Evolutionary conservation across 2,113 vertebrate species (phyloP).

Genomic region (Crocuta crocuta): DNA sequence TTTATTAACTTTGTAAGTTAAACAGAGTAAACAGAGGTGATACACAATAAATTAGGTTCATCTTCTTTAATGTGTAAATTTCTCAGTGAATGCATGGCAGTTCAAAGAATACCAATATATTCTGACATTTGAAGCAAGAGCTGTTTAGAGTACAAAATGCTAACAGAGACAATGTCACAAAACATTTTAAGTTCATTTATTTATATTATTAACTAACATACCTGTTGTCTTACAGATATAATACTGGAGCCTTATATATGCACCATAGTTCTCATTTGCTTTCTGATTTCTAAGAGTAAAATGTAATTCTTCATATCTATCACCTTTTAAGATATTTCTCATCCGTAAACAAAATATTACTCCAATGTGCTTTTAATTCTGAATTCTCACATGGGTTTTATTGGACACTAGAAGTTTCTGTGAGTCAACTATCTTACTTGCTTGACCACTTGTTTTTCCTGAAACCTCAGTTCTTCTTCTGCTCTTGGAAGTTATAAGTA

Average conservation of each 20-base stretch:
- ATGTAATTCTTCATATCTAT: neutral
- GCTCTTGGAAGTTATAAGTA: conserved; percentile 53
- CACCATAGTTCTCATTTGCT: neutral
- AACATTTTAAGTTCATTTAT: neutral
- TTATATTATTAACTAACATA: conserved; percentile 4
- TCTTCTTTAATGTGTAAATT: neutral
- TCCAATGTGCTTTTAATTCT: neutral
- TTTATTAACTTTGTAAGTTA: conserved; percentile 43
- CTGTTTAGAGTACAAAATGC: neutral
- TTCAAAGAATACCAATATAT: conserved; percentile 8
- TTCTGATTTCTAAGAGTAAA: neutral
- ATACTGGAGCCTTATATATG: neutral
- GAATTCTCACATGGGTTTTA: neutral
- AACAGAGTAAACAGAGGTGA: neutral
- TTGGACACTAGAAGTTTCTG: conserved; percentile 32
- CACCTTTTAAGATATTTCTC: neutral
- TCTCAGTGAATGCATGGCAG: neutral
- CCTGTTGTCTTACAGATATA: neutral
- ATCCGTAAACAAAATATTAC: neutral
- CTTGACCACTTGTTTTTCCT: conserved; percentile 57
- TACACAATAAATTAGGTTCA: neutral
- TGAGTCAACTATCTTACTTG: conserved; percentile 63
- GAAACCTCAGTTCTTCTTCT: conserved; percentile 17
- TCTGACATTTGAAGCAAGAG: neutral
- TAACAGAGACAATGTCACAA: neutral